Base-by-base conservation (phyloP, 2,888 invertebrate species). In the Melinaea menophilus region DNA sequence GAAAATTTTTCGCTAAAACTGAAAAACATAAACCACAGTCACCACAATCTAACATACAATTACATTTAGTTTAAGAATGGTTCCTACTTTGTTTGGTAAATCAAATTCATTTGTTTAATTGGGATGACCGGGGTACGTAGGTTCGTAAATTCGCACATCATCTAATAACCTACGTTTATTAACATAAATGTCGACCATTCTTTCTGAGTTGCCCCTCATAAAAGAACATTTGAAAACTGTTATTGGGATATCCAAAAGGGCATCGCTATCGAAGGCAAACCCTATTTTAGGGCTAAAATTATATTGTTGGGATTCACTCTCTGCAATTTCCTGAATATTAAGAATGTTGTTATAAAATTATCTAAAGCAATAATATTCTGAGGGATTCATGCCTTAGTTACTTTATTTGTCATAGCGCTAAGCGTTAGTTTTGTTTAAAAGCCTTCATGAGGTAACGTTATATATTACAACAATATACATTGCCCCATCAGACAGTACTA, bases 111-210 rank as follows among this genome's bases (percentile, higher is more conserved):
- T 31, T 31, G 55, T 57, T 56, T 34, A 51, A 55, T 65, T 68
- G 66, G 77, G 78, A 76, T 83, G 80, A 79, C 84, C 80, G 78
- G 76, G 78, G 73, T 71, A 64, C 65, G 64, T 74, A 72, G 69
- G 71, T 69, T 72, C 73, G 70, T 74, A 74, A 76, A 79, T 78
- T 74, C 75, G 81, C 77, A 82, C 78, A 79, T 77, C 75, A 71
- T 78, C 75, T 81, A 79, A 79, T 82, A 88, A 90, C 90, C 88
- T 89, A 90, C 88, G 79, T 88, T 84, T 81, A 71, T 79, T 74
- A 72, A 86, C 77, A 81, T 79, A 75, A 70, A 85, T 73, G 66
- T 75, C 70, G 79, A 75, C 80, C 61, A 71, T 72, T 68, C 73
- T 73, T 69, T 59, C 67, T 75, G 64, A 64, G 73, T 77, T 77